Conservation (phyloP, 2,113 vertebrate species). For the Cephalophus harveyi region DNA sequence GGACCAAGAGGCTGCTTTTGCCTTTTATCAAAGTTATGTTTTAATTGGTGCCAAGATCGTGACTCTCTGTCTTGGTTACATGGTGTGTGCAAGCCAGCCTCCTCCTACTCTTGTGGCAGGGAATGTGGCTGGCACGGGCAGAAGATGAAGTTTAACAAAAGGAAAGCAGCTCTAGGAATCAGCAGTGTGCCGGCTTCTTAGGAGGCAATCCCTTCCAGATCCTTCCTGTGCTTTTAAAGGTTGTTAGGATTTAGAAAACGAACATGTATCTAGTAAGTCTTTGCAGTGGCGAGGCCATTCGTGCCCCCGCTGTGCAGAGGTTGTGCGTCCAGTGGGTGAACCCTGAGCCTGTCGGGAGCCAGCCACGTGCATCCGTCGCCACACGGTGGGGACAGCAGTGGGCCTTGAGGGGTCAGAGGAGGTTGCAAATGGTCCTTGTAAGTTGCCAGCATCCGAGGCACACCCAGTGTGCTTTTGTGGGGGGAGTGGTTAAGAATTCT, state of each 20-base stretch:
- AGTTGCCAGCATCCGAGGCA: not conserved
- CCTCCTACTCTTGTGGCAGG: not conserved
- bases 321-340: not conserved
- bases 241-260: slow-evolving; percentile 60
- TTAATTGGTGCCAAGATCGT: not conserved
- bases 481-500: not conserved
- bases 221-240: slow-evolving; percentile 62
- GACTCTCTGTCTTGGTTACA: not conserved
- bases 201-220: slow-evolving; percentile 64
- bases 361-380: rapidly evolving
- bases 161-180: slow-evolving; percentile 53
- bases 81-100: not conserved
- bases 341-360: not conserved
- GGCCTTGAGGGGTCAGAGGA: not conserved
- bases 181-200: slow-evolving; percentile 39
- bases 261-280: not conserved
- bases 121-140: not conserved
- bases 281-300: slow-evolving; percentile 19
- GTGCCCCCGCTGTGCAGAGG: not conserved
- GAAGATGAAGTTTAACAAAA: slow-evolving; percentile 54
- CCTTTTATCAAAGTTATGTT: not conserved
- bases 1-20: not conserved
- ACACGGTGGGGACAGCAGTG: not conserved
- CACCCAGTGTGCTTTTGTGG: rapidly evolving
- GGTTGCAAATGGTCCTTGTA: not conserved